Percentiles rank a stretch among this genome's conserved stretches.
Evolutionary conservation across 2,113 vertebrate genomes (phyloP).

Genomic region (Suricata suricatta): DNA sequence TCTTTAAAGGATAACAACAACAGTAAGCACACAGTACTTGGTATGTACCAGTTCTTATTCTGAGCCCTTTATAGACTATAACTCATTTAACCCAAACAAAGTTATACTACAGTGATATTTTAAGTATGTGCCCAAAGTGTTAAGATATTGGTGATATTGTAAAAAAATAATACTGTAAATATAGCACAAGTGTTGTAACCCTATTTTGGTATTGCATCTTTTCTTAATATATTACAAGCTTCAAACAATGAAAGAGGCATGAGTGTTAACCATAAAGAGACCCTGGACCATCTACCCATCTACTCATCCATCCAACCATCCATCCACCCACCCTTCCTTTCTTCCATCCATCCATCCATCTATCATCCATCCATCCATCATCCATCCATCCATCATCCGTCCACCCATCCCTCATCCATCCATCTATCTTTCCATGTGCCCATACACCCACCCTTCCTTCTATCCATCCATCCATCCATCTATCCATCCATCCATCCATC

Average conservation of each 20-base stretch:
- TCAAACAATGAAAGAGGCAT: not conserved
- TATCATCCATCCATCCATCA: no score
- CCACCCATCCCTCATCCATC: no score
- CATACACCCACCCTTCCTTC: not conserved
- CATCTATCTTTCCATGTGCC: no score
- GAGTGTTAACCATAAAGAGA: not conserved
- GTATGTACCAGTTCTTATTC: not conserved
- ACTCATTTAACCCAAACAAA: not conserved
- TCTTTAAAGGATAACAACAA: not conserved
- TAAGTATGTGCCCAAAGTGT: not conserved
- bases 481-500: not conserved
- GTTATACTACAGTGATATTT: not conserved
- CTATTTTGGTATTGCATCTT: not conserved
- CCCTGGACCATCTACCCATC: not conserved
- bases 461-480: not conserved
- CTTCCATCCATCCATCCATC: no score
- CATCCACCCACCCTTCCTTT: not conserved
- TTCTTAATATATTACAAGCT: slow-evolving; percentile 40
- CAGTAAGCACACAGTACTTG: not conserved
- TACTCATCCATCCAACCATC: not conserved
- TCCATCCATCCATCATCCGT: no score
- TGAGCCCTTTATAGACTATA: not conserved
- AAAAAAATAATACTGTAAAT: slow-evolving; percentile 19
- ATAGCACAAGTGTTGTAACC: not conserved
- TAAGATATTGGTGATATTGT: slow-evolving; percentile 5